These are phyloP conservation scores for Pseudopipra pipra DNA, from an alignment of 2,113 vertebrate species.

Conservation along the genomic window DNA sequence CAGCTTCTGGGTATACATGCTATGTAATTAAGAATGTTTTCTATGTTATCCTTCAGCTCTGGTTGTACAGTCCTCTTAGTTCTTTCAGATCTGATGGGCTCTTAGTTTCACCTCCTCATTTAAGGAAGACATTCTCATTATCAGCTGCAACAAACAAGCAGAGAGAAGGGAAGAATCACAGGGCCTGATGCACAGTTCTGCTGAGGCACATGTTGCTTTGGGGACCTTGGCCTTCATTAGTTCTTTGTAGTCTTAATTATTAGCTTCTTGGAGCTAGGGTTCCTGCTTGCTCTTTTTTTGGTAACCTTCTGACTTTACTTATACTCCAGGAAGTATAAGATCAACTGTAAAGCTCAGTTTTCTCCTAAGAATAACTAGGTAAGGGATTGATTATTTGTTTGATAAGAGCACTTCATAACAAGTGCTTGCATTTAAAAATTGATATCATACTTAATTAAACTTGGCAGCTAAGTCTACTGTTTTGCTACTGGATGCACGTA, in stretches of 20 bases:
- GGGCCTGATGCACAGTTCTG: background rate
- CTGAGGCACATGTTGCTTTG: background rate
- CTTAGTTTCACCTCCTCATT: background rate
- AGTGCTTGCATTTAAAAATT: background rate
- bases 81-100: background rate
- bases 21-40: background rate
- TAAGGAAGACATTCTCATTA: background rate
- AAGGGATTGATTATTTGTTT: background rate
- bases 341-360: background rate
- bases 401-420: constrained; percentile 18
- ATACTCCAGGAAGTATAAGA: background rate
- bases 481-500: constrained; percentile 27
- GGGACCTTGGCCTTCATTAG: background rate
- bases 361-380: background rate
- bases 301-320: background rate
- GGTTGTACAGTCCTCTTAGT: background rate
- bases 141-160: background rate
- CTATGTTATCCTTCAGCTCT: background rate
- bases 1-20: background rate
- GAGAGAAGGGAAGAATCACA: background rate
- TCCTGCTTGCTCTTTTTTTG: background rate
- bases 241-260: background rate
- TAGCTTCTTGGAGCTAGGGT: background rate
- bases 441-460: background rate
- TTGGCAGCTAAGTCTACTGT: constrained; percentile 59